These are phyloP conservation scores for Spodoptera exigua DNA, from an alignment of 2,888 invertebrate species.

Conservation along the genomic window DNA sequence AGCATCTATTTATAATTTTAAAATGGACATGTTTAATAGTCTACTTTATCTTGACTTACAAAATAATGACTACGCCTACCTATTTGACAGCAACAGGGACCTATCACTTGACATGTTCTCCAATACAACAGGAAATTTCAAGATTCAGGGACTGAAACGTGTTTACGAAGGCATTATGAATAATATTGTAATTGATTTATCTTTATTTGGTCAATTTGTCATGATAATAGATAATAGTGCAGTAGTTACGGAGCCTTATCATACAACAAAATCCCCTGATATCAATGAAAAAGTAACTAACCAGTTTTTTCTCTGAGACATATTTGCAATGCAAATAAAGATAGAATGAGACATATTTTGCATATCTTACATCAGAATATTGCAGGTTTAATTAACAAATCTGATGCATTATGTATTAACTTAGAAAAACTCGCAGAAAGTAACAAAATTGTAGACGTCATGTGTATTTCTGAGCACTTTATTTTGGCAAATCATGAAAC, in stretches of 20 bases:
- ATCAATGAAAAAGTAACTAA: conserved; percentile 3
- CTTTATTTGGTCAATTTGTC: neutral
- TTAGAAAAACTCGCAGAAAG: too few species aligned
- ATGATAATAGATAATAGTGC: neutral
- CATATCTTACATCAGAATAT: conserved; percentile 6
- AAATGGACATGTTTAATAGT: conserved; percentile 3
- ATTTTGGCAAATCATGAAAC: neutral
- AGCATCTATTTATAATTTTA: conserved; percentile 5
- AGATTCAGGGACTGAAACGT: neutral
- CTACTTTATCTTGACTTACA: conserved; percentile 1
- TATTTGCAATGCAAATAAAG: too few species aligned
- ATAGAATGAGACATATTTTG: too few species aligned
- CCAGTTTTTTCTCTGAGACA: conserved; percentile 10
- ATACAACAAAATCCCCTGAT: too few species aligned
- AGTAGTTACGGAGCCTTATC: neutral
- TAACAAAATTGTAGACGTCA: too few species aligned
- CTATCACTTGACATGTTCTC: conserved; percentile 2
- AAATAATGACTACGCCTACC: conserved; percentile 1
- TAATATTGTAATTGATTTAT: neutral
- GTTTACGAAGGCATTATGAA: neutral
- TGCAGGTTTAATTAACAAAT: conserved; percentile 3
- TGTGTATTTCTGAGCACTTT: too few species aligned
- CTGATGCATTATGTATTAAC: too few species aligned
- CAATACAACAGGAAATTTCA: too few species aligned
- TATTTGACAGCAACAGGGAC: too few species aligned